These are phyloP conservation scores for Leptestheria dahalacensis DNA, from an alignment of 1,140 invertebrate genomes.

Conservation along the genomic window DNA sequence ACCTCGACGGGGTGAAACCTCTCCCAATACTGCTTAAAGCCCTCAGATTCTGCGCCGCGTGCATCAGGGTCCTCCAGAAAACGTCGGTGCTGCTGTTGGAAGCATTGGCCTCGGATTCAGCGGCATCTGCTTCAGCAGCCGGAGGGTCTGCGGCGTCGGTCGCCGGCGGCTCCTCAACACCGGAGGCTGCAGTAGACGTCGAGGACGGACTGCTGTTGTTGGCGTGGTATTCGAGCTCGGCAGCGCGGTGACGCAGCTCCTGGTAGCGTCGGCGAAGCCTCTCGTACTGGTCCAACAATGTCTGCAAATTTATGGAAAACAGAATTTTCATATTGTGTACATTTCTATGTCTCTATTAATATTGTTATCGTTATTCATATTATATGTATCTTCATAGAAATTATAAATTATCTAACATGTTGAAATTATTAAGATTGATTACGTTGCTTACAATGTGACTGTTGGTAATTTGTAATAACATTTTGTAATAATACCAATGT, in stretches of 20 bases:
- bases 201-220: not conserved
- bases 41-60: slow-evolving; percentile 1
- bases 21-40: slow-evolving; percentile 7
- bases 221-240: slow-evolving; percentile 3
- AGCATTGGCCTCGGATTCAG: not conserved
- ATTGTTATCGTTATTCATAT: too few relatives aligned
- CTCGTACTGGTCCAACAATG: slow-evolving; percentile 14
- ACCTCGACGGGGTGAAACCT: not conserved
- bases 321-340: too few relatives aligned
- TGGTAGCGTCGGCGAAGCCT: slow-evolving; percentile 12
- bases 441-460: too few relatives aligned
- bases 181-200: not conserved
- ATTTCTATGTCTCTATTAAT: too few relatives aligned
- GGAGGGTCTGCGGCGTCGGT: slow-evolving; percentile 8
- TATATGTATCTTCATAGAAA: too few relatives aligned
- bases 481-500: too few relatives aligned
- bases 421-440: too few relatives aligned
- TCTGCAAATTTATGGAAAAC: too few relatives aligned
- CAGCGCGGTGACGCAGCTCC: slow-evolving; percentile 11
- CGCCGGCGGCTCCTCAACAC: not conserved
- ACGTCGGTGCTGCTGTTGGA: not conserved
- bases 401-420: too few relatives aligned
- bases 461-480: too few relatives aligned
- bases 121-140: slow-evolving; percentile 8
- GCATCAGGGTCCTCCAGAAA: slow-evolving; percentile 18